These are phyloP conservation scores for Gobionotothen gibberifrons DNA, from an alignment of 2,797 vertebrate genomes.

Conservation along the genomic window DNA sequence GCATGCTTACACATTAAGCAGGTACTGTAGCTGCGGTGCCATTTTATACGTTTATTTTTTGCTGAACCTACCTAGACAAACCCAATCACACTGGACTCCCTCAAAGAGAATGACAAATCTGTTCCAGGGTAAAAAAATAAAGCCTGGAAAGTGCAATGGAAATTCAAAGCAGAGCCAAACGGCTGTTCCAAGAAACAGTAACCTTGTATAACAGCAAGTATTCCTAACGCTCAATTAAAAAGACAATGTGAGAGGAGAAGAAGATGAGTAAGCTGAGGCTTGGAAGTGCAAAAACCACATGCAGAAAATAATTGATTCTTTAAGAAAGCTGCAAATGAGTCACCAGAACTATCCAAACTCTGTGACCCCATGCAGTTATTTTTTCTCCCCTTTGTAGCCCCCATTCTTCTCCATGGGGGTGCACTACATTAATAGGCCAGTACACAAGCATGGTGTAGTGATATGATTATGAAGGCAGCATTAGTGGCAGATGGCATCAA, in stretches of 20 bases:
- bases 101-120: slow-evolving; percentile 37
- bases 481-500: slow-evolving; percentile 52
- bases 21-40: background rate
- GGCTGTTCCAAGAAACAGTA: slow-evolving; percentile 22
- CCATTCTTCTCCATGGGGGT: background rate
- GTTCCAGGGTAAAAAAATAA: slow-evolving; percentile 25
- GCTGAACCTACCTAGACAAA: slow-evolving; percentile 8
- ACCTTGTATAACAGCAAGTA: slow-evolving; percentile 15
- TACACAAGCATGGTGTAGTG: slow-evolving; percentile 1
- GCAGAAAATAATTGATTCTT: background rate
- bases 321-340: slow-evolving; percentile 38
- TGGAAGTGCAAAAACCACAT: background rate
- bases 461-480: slow-evolving; percentile 33
- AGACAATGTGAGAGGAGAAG: background rate
- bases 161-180: slow-evolving; percentile 38
- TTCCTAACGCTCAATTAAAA: slow-evolving; percentile 18
- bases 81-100: slow-evolving; percentile 15
- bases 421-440: background rate
- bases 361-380: slow-evolving; percentile 17
- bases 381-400: background rate
- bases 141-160: slow-evolving; percentile 29
- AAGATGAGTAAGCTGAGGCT: background rate
- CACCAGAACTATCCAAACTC: slow-evolving; percentile 49
- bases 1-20: slow-evolving; percentile 20
- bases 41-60: slow-evolving; percentile 20